Conservation (phyloP, 2,888 invertebrate genomes). For the Heliothis peltigera region DNA sequence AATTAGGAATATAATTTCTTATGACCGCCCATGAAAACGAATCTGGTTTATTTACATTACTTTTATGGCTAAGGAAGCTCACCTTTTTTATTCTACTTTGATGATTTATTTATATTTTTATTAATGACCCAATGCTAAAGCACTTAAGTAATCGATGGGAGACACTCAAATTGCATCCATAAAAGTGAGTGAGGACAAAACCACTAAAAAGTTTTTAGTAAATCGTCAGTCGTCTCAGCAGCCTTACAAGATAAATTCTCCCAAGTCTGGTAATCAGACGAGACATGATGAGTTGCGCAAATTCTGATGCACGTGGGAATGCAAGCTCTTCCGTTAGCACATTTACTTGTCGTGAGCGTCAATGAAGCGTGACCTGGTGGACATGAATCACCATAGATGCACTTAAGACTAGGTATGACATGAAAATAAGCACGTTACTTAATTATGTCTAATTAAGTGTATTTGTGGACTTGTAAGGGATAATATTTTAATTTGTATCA, state of each 20-base stretch:
- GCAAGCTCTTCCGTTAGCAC: conserved; percentile 66
- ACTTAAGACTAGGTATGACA: conserved; percentile 23
- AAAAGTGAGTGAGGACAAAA: conserved; percentile 10
- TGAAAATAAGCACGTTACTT: conserved; percentile 25
- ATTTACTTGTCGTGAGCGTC: conserved; percentile 28
- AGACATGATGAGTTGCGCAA: conserved; percentile 55
- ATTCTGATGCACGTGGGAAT: conserved; percentile 75
- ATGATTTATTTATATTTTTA: background rate
- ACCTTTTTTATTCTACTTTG: background rate
- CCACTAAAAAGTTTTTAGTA: conserved; percentile 24
- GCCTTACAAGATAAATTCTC: conserved; percentile 28
- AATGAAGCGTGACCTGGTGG: conserved; percentile 26
- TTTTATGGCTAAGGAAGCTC: too few relatives aligned
- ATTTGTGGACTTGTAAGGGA: conserved; percentile 23
- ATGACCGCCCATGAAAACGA: too few relatives aligned
- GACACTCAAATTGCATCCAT: conserved; percentile 1
- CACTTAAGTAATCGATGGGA: too few relatives aligned
- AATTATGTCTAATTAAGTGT: conserved; percentile 18
- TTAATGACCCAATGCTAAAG: background rate
- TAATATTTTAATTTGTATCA: conserved; percentile 6
- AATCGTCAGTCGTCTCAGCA: conserved; percentile 30
- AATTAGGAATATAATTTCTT: too few relatives aligned
- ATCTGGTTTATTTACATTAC: too few relatives aligned
- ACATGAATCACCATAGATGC: conserved; percentile 31
- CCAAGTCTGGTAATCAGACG: conserved; percentile 41